These are phyloP conservation scores for Stenodema calcarata DNA, from an alignment of 2,888 invertebrate genomes.

Conservation along the genomic window DNA sequence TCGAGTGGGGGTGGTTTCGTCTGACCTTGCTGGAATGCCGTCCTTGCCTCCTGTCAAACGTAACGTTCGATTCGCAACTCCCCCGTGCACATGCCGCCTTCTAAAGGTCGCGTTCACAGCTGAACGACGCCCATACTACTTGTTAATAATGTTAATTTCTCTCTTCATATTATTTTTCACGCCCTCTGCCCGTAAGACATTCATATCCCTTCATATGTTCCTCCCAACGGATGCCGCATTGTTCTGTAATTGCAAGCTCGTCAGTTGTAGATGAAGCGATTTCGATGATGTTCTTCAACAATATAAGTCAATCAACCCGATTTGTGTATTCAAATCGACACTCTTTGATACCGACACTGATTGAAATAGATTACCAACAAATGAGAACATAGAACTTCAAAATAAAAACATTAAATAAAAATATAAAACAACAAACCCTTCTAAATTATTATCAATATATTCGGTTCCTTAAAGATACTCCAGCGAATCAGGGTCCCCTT, in stretches of 20 bases:
- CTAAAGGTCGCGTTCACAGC: constrained; percentile 28
- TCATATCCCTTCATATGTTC: not conserved
- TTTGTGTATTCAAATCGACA: too few relatives aligned
- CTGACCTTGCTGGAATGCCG: constrained; percentile 10
- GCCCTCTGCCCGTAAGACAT: not conserved
- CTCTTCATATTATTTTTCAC: not conserved
- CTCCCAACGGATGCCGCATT: not conserved
- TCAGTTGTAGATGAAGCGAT: not conserved
- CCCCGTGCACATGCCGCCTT: constrained; percentile 16
- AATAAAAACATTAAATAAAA: too few relatives aligned
- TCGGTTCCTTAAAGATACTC: too few relatives aligned
- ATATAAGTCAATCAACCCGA: too few relatives aligned
- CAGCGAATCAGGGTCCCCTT: too few relatives aligned
- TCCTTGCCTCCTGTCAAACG: constrained; percentile 21
- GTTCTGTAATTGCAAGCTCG: not conserved
- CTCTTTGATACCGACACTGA: too few relatives aligned
- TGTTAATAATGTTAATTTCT: not conserved
- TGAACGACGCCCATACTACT: constrained; percentile 11
- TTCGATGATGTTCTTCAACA: too few relatives aligned
- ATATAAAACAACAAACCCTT: too few relatives aligned
- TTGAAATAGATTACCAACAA: too few relatives aligned
- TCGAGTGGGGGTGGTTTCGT: constrained; percentile 21
- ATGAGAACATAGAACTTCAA: too few relatives aligned
- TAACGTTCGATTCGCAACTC: constrained; percentile 13
- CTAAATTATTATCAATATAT: too few relatives aligned